Evolutionary conservation across 2,113 vertebrate species (phyloP).

Genomic region (Phrynocephalus versicolor): DNA sequence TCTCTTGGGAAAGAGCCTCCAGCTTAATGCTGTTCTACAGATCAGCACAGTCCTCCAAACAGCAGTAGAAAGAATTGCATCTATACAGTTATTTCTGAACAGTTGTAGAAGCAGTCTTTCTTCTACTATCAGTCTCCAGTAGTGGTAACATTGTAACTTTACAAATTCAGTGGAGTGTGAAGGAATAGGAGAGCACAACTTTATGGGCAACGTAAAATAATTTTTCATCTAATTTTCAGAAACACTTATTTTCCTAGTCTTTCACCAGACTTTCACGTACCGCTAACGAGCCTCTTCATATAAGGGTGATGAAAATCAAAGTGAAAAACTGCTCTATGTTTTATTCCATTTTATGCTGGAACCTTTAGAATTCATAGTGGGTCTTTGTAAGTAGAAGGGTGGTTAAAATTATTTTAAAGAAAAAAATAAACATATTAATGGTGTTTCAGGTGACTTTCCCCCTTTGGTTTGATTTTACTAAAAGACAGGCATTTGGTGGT

Average conservation of each 20-base stretch:
- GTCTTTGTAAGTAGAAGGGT: too few relatives aligned
- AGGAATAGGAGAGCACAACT: neutral
- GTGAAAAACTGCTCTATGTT: too few relatives aligned
- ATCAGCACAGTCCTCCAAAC: neutral
- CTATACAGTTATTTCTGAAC: neutral
- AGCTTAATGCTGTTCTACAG: neutral
- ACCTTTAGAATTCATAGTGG: too few relatives aligned
- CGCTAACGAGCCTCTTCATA: too few relatives aligned
- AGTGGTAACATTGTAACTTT: neutral
- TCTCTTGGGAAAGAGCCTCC: neutral
- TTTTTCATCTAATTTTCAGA: neutral
- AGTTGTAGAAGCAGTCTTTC: neutral
- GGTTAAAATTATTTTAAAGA: too few relatives aligned
- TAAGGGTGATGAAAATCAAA: too few relatives aligned
- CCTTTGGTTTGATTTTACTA: neutral
- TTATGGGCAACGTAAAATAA: neutral
- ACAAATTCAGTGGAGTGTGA: neutral
- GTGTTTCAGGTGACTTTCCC: neutral
- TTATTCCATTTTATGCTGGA: too few relatives aligned
- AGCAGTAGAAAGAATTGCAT: neutral
- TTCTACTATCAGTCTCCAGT: neutral
- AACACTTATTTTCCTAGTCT: neutral
- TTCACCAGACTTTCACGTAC: too few relatives aligned
- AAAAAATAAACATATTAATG: too few relatives aligned
- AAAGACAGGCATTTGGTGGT: neutral